Conservation (phyloP, 2,888 invertebrate species). For the Allolobophora icterica region DNA sequence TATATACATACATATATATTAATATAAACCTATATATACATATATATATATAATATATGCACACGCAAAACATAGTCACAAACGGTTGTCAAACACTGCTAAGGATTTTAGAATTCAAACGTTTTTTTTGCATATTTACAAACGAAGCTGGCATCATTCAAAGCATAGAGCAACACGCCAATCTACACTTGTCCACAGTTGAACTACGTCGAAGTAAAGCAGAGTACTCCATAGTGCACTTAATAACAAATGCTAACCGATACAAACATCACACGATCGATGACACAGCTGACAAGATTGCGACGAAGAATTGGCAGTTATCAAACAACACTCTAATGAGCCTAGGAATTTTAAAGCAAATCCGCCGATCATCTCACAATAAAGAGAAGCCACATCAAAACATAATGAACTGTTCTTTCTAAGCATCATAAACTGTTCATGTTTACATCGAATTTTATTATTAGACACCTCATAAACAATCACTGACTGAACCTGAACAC, state of each 20-base stretch:
- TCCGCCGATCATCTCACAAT: background rate
- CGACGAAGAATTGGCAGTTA: background rate
- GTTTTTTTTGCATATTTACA: background rate
- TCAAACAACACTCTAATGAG: constrained; percentile 10
- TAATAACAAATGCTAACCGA: background rate
- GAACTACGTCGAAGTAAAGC: constrained; percentile 5
- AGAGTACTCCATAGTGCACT: background rate
- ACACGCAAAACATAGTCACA: background rate
- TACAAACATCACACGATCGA: background rate
- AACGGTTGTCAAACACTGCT: background rate
- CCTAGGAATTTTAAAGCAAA: background rate
- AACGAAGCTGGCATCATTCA: constrained; percentile 17
- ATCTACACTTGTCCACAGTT: background rate
- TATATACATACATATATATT: background rate
- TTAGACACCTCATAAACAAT: background rate
- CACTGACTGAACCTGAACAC: background rate
- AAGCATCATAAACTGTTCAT: background rate
- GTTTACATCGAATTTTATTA: background rate
- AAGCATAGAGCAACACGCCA: background rate
- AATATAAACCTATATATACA: background rate
- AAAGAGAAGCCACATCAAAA: background rate
- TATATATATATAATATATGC: background rate
- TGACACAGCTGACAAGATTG: background rate
- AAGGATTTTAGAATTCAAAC: background rate
- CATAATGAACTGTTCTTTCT: background rate